These are phyloP conservation scores for Coturnix japonica DNA, from an alignment of 2,113 vertebrate genomes.

Conservation along the genomic window DNA sequence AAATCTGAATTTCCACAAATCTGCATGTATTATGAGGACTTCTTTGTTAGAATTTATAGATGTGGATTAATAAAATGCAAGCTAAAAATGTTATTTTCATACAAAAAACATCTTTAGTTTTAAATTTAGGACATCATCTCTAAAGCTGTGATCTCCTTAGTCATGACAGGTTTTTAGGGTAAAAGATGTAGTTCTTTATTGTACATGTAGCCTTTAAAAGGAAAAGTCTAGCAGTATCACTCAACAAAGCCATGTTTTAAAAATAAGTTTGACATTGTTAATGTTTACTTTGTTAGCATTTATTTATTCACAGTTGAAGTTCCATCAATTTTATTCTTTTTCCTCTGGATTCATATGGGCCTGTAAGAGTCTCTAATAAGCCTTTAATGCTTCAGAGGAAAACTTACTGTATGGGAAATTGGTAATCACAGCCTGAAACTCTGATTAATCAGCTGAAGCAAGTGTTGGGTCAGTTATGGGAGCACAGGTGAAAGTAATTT, in stretches of 20 bases:
- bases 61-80: conserved; percentile 60
- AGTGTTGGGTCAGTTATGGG: too few relatives aligned
- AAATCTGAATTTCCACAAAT: conserved; percentile 64
- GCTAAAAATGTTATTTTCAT: conserved; percentile 37
- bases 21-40: conserved; percentile 43
- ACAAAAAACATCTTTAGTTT: conserved; percentile 12
- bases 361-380: background rate
- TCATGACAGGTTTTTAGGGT: conserved; percentile 1
- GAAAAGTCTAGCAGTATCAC: conserved; percentile 2
- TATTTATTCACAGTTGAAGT: conserved; percentile 46
- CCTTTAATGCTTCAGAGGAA: background rate
- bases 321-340: conserved; percentile 53
- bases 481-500: too few relatives aligned
- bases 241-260: background rate
- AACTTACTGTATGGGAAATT: too few relatives aligned
- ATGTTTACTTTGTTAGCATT: conserved; percentile 21
- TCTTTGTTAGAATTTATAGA: conserved; percentile 51
- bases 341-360: conserved; percentile 39
- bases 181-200: conserved; percentile 6
- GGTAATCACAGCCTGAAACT: too few relatives aligned
- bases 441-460: too few relatives aligned
- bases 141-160: conserved; percentile 20
- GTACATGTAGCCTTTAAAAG: background rate
- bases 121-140: background rate
- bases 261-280: conserved; percentile 29